Conservation (phyloP, 2,888 invertebrate species). For the Patella caerulea region DNA sequence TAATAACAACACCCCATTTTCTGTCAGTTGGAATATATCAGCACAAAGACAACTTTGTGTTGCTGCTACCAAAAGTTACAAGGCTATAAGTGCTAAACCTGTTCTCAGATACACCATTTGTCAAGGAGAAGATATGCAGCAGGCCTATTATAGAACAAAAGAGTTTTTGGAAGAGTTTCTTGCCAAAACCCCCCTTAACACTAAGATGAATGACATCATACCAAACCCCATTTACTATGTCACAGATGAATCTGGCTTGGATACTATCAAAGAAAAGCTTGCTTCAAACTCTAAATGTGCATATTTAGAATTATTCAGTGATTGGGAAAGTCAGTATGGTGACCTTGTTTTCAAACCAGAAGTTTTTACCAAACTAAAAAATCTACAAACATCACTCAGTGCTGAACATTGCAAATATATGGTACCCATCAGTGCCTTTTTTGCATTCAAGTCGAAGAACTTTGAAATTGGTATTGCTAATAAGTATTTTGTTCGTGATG, state of each 20-base stretch:
- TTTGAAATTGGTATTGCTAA: conserved; percentile 34
- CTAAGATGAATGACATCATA: conserved; percentile 30
- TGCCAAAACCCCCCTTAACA: conserved; percentile 1
- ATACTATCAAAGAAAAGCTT: conserved; percentile 18
- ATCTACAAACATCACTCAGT: conserved; percentile 12
- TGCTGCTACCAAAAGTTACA: conserved; percentile 26
- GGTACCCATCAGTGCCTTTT: conserved; percentile 41
- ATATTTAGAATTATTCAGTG: conserved; percentile 33
- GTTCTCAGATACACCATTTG: conserved; percentile 39
- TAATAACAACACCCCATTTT: conserved; percentile 37
- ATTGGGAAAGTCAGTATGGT: conserved; percentile 39
- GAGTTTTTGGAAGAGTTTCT: conserved; percentile 13
- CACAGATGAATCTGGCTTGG: conserved; percentile 20
- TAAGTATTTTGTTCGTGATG: conserved; percentile 39
- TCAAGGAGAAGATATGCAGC: conserved; percentile 31
- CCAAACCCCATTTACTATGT: conserved; percentile 34
- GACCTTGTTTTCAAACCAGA: conserved; percentile 32
- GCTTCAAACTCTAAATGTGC: conserved; percentile 31
- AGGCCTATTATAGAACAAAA: conserved; percentile 33
- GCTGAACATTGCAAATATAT: conserved; percentile 29
- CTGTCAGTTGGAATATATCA: conserved; percentile 36
- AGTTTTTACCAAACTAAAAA: conserved; percentile 21
- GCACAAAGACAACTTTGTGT: conserved; percentile 42
- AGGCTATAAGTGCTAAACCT: conserved; percentile 19
- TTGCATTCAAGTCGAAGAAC: conserved; percentile 38